Percentiles rank a stretch among this genome's conserved stretches.
phyloP scores from a whole-genome alignment of 1,140 invertebrate genomes.

The Drosophila eugracilis region DNA sequence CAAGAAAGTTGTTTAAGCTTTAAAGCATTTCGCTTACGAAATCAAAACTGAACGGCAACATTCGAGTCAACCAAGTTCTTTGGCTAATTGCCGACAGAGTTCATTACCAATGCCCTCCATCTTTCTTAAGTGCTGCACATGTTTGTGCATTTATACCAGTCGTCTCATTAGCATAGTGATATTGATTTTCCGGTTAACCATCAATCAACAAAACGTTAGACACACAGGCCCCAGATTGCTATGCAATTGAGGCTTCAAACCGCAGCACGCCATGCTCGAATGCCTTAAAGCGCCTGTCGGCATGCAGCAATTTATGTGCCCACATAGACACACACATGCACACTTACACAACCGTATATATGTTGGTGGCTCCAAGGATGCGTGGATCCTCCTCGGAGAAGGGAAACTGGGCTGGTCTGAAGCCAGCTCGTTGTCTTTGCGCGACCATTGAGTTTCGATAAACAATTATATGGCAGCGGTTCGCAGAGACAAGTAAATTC shows the following conservation, averaged over 20 bases:
- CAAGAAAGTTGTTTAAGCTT: not conserved
- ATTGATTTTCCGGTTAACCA: conserved; percentile 82
- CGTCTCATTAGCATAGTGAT: conserved; percentile 81
- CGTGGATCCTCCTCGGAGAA: conserved; percentile 10
- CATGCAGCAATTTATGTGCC: conserved; percentile 78
- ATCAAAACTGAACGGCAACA: not conserved
- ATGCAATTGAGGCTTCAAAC: conserved; percentile 81
- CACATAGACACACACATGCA: too few relatives aligned
- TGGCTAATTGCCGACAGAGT: conserved; percentile 52
- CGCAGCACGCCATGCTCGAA: conserved; percentile 78
- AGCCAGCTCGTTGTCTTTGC: conserved; percentile 40
- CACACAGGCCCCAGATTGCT: conserved; percentile 57
- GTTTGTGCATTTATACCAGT: conserved; percentile 49
- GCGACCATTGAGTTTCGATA: conserved; percentile 70
- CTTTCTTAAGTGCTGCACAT: conserved; percentile 12
- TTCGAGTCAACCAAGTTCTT: conserved; percentile 12
- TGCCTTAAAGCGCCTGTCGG: conserved; percentile 77
- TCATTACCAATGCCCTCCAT: conserved; percentile 59
- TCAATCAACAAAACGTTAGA: conserved; percentile 79
- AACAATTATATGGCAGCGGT: conserved; percentile 69
- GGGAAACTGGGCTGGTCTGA: not conserved
- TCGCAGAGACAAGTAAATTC: conserved; percentile 51
- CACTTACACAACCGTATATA: not conserved
- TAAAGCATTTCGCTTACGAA: not conserved
- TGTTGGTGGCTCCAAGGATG: conserved; percentile 3